Evolutionary conservation across 2,797 vertebrate genomes (phyloP), one percentile per base, ranked within the genome.

Genomic region (Mus spretus): DNA sequence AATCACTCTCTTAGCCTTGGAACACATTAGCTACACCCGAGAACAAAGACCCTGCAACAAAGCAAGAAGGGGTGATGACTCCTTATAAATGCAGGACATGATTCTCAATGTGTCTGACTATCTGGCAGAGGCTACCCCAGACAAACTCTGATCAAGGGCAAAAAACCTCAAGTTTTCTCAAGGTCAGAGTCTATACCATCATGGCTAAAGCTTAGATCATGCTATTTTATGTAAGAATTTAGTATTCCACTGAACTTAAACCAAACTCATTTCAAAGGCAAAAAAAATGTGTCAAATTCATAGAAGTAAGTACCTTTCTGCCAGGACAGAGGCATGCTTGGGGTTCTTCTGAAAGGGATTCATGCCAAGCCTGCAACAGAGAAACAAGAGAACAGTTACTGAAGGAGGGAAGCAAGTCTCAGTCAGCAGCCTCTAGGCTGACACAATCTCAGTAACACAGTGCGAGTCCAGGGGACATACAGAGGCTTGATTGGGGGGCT

Each of bases 311-410:
- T 95, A 99, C 99, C 99, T 99, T 98, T 99, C 99, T 87, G 99
- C 99, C 95, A 99, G 95, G 83, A 99, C 98, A 0, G 99, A 99
- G 2, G 99, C 99, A 31, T 99, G 99, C 97, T 99, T 99, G 80
- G 99, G 99, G 96, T 99, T 99, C 97, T 99, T 99, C 98, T 99
- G 99, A 97, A 99, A 99, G 0, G 99, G 98, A 98, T 99, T 99
- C 99, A 99, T 99, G 81, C 99, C 99, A 19, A 99, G 98, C 94
- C 99, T 99, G 96, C 79, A 91, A 65, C 9, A 75, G 7, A 83
- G 78, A n/a, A 78, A 47, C 10, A 61, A 93, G 24, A 89, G 11
- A 24, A 10, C 1, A 12, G 8, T 98, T 53, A 97, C 10, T 12
- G 1, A n/a, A 31, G 3, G 53, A 34, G 28, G 61, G 55, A 84